Base-by-base conservation (phyloP, 2,888 invertebrate genomes). In the Acanthosoma haemorrhoidale region DNA sequence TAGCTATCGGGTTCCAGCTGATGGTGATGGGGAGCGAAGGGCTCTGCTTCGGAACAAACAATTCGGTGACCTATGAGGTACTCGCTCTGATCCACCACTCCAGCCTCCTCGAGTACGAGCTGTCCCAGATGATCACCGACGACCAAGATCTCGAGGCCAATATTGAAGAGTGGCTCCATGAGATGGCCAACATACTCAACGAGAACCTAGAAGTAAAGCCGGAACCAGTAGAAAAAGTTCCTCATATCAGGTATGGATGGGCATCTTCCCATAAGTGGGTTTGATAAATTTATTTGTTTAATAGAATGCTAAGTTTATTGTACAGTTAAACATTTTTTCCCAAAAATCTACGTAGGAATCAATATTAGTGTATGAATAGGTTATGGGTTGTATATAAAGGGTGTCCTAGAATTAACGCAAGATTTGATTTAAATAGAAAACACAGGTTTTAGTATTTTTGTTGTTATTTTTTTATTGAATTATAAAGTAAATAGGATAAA, bases 51-150 rank as follows among this genome's bases (percentile, higher is more conserved):
- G 60, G 69, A 15, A 69, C 60, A 63, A 69, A 69, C 9, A 69
- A 61, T 32, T 43, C 69, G 25, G 58, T 73, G 9, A 66, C 67
- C 13, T 43, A 70, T 15, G 67, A 67, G 16, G 69, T 74, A 13
- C 34, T 71, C 15, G 68, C 67, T 15, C 59, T 71, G 15, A 8
- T 73, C 2, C 13, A 60, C 9, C 60, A 70, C 9, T 39, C 29
- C 4, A 34, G 68, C 3, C 57, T 75, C 11, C 69, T 75, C 11
- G 71, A 73, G 13, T 72, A 70, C 41, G 74, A 75, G 61, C 60
- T 73, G 8, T 70, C 73, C 0, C 70, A 69, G n/a, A 32, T 72
- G n/a, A 58, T 71, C 25, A 61, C 66, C 2, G 72, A 72, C 9
- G 71, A 72, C 15, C 60, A 71, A 8, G 70, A 70, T 21, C 41